Evolutionary conservation across 2,797 vertebrate genomes (phyloP).

Genomic region (Sphenopsis melanotis): DNA sequence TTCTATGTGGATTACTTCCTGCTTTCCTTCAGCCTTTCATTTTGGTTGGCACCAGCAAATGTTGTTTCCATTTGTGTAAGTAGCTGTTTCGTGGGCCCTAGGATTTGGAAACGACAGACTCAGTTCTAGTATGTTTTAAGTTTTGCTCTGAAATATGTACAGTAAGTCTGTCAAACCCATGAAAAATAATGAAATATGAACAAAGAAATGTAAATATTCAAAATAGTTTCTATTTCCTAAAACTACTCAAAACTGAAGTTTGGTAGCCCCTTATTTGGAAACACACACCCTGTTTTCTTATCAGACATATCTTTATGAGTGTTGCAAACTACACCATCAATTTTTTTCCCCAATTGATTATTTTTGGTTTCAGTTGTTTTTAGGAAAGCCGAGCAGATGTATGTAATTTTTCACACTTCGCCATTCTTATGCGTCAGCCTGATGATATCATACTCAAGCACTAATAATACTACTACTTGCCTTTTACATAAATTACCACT

Average conservation of each 20-base stretch:
- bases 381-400: neutral
- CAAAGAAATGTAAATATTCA: neutral
- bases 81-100: neutral
- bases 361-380: constrained; percentile 10
- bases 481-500: constrained; percentile 64
- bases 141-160: neutral
- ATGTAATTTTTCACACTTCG: constrained; percentile 33
- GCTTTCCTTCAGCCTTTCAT: constrained; percentile 28
- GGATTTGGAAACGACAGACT: neutral
- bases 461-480: constrained; percentile 18
- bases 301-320: neutral
- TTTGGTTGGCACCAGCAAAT: constrained; percentile 3
- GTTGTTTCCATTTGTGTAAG: constrained; percentile 11
- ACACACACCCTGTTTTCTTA: neutral
- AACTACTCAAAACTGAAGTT: neutral
- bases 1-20: constrained; percentile 37
- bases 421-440: neutral
- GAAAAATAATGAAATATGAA: neutral
- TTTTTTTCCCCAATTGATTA: constrained; percentile 13
- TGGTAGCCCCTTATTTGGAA: neutral
- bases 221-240: neutral
- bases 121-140: rapidly evolving
- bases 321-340: neutral
- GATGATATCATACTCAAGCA: constrained; percentile 52
- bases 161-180: neutral